Evolutionary conservation across 2,113 vertebrate species (phyloP).

Genomic region (Cyphomyrus discorhynchus): DNA sequence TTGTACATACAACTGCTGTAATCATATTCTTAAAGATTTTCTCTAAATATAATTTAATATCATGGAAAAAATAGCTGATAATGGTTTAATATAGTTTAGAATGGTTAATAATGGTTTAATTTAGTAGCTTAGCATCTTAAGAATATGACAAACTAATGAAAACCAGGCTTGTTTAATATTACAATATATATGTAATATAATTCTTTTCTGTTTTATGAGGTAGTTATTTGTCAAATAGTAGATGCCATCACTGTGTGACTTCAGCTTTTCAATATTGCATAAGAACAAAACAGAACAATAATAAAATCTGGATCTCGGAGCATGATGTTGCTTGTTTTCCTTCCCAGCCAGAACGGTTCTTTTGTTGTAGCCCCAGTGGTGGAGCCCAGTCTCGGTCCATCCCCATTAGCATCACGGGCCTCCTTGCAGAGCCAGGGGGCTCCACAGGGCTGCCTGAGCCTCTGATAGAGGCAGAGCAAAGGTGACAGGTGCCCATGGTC

Average conservation of each 20-base stretch:
- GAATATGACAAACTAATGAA: not conserved
- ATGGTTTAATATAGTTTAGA: not conserved
- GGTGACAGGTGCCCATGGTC: not conserved
- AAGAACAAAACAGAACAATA: not conserved
- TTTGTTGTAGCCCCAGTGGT: not conserved
- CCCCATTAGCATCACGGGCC: not conserved
- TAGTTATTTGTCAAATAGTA: not conserved
- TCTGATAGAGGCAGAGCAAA: not conserved
- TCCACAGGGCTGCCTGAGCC: not conserved
- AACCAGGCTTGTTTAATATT: not conserved
- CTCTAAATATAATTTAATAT: not conserved
- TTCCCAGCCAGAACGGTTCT: not conserved
- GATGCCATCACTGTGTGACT: not conserved
- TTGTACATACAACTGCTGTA: not conserved
- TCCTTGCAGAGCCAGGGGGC: not conserved
- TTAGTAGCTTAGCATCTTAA: not conserved
- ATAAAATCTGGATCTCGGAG: not conserved
- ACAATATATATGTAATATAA: not conserved
- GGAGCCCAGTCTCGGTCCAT: not conserved
- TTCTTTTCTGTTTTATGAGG: not conserved
- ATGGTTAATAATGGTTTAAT: not conserved
- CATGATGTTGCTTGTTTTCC: not conserved
- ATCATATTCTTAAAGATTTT: not conserved
- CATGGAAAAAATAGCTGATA: not conserved
- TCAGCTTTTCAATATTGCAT: not conserved